Conservation (phyloP, 1,140 invertebrate species). For the Trachymyrmex septentrionalis region DNA sequence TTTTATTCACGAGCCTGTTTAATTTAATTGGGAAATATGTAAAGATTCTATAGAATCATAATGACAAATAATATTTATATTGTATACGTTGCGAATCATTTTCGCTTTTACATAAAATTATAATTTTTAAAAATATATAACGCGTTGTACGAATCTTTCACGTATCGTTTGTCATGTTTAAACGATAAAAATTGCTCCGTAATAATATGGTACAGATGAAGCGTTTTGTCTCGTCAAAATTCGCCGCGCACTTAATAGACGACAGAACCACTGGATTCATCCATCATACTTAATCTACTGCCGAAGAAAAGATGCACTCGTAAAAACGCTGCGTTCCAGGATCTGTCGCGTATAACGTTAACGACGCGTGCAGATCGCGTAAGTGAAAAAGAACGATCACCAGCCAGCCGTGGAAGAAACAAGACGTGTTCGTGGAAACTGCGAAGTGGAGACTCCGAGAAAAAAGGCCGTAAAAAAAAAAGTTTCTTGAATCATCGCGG, state of each 20-base stretch:
- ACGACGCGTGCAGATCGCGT: slow-evolving; percentile 74
- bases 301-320: slow-evolving; percentile 51
- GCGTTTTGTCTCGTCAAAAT: slow-evolving; percentile 34
- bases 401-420: slow-evolving; percentile 48
- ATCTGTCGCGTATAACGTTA: slow-evolving; percentile 69
- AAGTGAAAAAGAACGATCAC: slow-evolving; percentile 65
- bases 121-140: background rate
- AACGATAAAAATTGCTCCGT: slow-evolving; percentile 9
- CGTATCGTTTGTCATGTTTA: background rate
- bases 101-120: background rate
- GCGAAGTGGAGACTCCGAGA: slow-evolving; percentile 42
- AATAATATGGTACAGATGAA: slow-evolving; percentile 30
- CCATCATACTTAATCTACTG: slow-evolving; percentile 46
- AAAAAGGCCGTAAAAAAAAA: slow-evolving; percentile 65
- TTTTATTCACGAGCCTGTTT: slow-evolving; percentile 6
- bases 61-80: background rate
- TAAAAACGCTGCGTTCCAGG: slow-evolving; percentile 57
- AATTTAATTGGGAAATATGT: slow-evolving; percentile 30
- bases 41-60: slow-evolving; percentile 10
- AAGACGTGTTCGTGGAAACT: slow-evolving; percentile 57
- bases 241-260: slow-evolving; percentile 57
- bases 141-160: background rate
- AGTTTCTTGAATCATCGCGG: slow-evolving; percentile 70
- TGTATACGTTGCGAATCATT: background rate
- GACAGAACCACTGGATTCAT: slow-evolving; percentile 52